These are phyloP conservation scores for Sakesphorus luctuosus DNA, from an alignment of 2,113 vertebrate genomes.

Conservation along the genomic window DNA sequence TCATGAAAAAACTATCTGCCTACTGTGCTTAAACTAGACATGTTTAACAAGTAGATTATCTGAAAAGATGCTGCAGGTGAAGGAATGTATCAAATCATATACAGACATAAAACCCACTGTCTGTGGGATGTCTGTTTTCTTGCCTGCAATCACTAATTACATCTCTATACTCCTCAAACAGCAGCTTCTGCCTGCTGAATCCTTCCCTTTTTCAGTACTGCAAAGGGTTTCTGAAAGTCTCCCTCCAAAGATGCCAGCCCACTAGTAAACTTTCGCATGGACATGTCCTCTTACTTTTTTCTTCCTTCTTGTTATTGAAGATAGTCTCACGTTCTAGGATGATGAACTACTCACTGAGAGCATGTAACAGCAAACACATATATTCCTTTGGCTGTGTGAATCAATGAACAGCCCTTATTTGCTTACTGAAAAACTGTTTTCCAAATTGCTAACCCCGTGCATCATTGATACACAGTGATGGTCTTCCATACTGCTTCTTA, in stretches of 20 bases:
- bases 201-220: background rate
- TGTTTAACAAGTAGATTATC: background rate
- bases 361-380: background rate
- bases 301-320: background rate
- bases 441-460: background rate
- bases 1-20: background rate
- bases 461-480: background rate
- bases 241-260: background rate
- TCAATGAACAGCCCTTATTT: background rate
- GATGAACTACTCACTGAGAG: background rate
- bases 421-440: background rate
- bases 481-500: background rate
- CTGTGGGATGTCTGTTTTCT: background rate
- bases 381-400: accelerated
- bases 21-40: background rate
- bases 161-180: background rate
- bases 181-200: background rate
- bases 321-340: background rate
- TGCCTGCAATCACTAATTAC: background rate
- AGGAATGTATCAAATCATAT: background rate
- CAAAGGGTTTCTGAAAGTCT: background rate
- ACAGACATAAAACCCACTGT: background rate
- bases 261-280: background rate
- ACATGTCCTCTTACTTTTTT: background rate
- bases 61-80: background rate